These are phyloP conservation scores for Acanthopagrus latus DNA, from an alignment of 2,797 vertebrate species.

Conservation along the genomic window DNA sequence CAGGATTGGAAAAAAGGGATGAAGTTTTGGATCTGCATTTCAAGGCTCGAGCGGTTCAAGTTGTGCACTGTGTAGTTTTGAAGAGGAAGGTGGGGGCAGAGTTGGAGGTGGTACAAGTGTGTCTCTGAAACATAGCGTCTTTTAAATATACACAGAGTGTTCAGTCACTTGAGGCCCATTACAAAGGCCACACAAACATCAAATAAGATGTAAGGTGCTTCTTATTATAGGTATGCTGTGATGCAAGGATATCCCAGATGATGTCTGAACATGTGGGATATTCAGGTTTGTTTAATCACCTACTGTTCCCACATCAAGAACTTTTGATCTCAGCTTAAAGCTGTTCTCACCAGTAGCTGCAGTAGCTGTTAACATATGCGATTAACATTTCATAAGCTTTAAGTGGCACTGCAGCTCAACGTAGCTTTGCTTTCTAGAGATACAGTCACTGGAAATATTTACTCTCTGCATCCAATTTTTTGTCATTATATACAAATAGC, in stretches of 20 bases:
- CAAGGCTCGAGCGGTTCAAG: conserved; percentile 43
- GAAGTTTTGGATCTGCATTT: conserved; percentile 42
- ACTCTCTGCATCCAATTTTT: background rate
- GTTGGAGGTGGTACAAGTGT: background rate
- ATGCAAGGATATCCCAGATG: background rate
- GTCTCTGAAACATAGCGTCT: conserved; percentile 4
- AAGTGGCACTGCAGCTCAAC: background rate
- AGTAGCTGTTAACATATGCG: background rate
- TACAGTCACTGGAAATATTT: background rate
- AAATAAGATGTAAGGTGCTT: conserved; percentile 2
- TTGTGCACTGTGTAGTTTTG: conserved; percentile 34
- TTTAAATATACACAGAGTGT: conserved; percentile 6
- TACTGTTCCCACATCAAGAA: background rate
- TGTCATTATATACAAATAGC: background rate
- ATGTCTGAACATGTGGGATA: background rate
- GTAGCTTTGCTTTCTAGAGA: background rate
- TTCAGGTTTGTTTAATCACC: background rate
- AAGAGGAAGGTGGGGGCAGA: conserved; percentile 17
- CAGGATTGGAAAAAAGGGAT: conserved; percentile 60
- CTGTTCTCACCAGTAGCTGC: background rate
- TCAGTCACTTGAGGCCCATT: conserved; percentile 5
- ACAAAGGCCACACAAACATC: conserved; percentile 15
- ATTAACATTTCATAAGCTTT: conserved; percentile 6
- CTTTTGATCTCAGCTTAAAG: background rate
- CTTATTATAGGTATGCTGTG: background rate